Evolutionary conservation across 2,888 invertebrate genomes (phyloP).

Genomic region (Tenthredo amoena): DNA sequence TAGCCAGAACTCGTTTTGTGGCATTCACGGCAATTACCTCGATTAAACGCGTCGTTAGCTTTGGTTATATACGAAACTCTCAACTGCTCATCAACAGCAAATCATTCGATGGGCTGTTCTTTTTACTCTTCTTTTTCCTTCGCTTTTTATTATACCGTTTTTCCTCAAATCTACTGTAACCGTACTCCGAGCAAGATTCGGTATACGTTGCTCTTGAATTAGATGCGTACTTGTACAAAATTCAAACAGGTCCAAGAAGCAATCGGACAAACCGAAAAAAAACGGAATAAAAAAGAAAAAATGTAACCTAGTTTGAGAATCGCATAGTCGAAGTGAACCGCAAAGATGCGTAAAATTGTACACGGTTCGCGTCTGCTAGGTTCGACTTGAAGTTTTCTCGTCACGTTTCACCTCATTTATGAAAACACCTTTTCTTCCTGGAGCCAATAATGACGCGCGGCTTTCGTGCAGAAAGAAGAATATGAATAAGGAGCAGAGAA

Average conservation of each 20-base stretch:
- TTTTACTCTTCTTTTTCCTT: neutral
- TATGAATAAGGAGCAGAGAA: neutral
- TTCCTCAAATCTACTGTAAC: neutral
- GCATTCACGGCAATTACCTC: constrained; percentile 22
- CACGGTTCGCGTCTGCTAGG: neutral
- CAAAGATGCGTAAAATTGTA: constrained; percentile 8
- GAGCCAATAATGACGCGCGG: constrained; percentile 64
- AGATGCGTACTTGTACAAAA: neutral
- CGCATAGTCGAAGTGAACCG: neutral
- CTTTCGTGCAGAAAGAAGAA: constrained; percentile 58
- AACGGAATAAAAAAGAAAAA: neutral
- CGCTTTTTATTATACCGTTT: neutral
- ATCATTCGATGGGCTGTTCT: neutral
- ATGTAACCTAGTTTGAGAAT: constrained; percentile 3
- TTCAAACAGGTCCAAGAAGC: neutral
- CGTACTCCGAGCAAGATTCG: neutral
- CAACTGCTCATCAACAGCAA: constrained; percentile 11
- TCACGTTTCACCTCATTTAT: constrained; percentile 49
- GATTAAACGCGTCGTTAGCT: constrained; percentile 33
- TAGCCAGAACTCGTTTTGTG: constrained; percentile 28
- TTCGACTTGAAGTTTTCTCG: constrained; percentile 32
- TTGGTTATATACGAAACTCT: constrained; percentile 14
- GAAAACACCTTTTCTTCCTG: constrained; percentile 39
- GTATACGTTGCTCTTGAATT: neutral
- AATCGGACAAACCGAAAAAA: neutral